Base-by-base conservation (phyloP, 2,888 invertebrate genomes). In the Sipha maydis region DNA sequence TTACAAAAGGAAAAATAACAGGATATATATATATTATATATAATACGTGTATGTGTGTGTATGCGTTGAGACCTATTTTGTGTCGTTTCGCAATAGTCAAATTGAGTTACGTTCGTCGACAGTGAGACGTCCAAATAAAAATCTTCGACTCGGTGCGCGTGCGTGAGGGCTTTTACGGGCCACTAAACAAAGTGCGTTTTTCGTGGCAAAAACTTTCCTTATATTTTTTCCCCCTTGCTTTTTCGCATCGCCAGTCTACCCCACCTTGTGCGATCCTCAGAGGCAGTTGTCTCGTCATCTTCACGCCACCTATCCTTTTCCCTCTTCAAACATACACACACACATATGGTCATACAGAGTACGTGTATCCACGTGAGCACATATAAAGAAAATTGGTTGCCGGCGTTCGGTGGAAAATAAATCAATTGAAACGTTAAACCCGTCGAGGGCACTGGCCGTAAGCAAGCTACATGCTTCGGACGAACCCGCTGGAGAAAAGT, bases 111-210 rank as follows among this genome's bases (percentile, higher is more conserved):
- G 79, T 80, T 88, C 34, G 79, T 61, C 61, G 86, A 61, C 79
- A 76, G 77, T 48, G 69, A 86, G 73, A 86, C 86, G 86, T 79
- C 67, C 88, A 75, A 88, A 82, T 80, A 82, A 76, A 75, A 88
- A 80, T 88, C 77, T 67, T 69, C 85, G 25, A 85, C 54, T 80
- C 69, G 31, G 34, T 31, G 80, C n/a, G 85, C 85, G 69, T 34
- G 85, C 54, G 73, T 78, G 56, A 73, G 54, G 86, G 80, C 86
- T 86, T 86, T 86, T 86, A 86, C 86, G 86, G 86, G 86, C 86
- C 86, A 86, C 86, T 80, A 86, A 80, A 86, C 86, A 86, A 86
- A 86, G 86, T 86, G 86, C 80, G 79, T 86, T 86, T 86, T 86
- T 86, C 86, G 86, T 28, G 73, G 80, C 79, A 38, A 86, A 86